Conservation (phyloP, 1,140 invertebrate species). For the Philaenus spumarius region DNA sequence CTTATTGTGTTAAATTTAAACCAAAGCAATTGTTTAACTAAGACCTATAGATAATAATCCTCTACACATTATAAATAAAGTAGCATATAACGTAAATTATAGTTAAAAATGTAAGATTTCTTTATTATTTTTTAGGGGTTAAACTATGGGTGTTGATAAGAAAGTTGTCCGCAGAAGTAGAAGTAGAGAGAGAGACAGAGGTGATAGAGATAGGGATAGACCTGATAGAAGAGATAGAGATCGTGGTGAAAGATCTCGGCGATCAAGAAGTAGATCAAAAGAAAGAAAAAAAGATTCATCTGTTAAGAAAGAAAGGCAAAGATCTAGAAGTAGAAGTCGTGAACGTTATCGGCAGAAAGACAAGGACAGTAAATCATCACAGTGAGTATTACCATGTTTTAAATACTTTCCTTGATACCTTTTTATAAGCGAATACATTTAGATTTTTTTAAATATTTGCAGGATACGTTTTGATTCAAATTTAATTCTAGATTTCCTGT, state of each 20-base stretch:
- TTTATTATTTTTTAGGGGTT: too few relatives aligned
- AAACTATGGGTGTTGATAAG: conserved; percentile 23
- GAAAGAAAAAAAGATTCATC: conserved; percentile 22
- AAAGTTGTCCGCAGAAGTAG: conserved; percentile 25
- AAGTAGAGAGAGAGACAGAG: conserved; percentile 23
- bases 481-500: conserved; percentile 14
- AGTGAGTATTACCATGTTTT: background rate
- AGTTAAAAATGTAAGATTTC: too few relatives aligned
- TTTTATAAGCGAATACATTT: background rate
- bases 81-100: too few relatives aligned
- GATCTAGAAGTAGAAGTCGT: conserved; percentile 33
- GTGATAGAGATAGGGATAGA: conserved; percentile 18
- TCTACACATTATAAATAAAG: too few relatives aligned
- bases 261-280: conserved; percentile 25
- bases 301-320: conserved; percentile 16
- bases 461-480: background rate
- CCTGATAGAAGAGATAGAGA: conserved; percentile 15
- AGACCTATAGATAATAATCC: too few relatives aligned
- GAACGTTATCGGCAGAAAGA: conserved; percentile 19
- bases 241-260: conserved; percentile 14
- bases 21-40: too few relatives aligned
- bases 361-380: conserved; percentile 6
- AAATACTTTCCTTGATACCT: background rate
- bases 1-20: too few relatives aligned
- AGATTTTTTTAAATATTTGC: conserved; percentile 1